Conservation (phyloP, 2,113 vertebrate genomes). For the Tenrec ecaudatus region DNA sequence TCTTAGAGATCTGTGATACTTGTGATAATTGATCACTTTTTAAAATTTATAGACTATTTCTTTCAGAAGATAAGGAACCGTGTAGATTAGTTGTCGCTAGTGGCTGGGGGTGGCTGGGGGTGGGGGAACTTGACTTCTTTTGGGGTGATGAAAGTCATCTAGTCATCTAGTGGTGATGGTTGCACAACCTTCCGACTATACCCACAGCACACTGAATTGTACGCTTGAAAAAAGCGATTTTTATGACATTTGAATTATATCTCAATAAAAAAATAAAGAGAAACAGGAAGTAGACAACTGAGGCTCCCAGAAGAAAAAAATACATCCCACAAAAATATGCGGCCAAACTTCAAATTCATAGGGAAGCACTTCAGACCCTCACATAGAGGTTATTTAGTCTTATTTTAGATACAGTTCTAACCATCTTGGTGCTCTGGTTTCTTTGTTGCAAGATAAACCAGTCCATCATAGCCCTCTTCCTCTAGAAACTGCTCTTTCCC, state of each 20-base stretch:
- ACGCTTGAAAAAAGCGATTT: neutral
- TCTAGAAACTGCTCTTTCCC: too few species aligned
- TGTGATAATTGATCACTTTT: too few species aligned
- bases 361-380: neutral
- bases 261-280: neutral
- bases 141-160: too few species aligned
- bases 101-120: neutral
- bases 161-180: neutral
- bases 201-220: neutral
- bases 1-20: too few species aligned
- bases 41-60: too few species aligned
- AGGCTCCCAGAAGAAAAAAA: neutral
- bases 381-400: neutral
- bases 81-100: neutral
- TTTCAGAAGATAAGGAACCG: neutral
- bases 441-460: too few species aligned
- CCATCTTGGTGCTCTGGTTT: neutral
- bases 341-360: neutral
- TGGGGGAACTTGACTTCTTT: too few species aligned
- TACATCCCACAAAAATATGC: neutral
- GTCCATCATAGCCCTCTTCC: too few species aligned
- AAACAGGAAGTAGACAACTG: neutral
- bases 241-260: neutral
- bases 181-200: neutral
- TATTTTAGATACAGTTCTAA: constrained; percentile 5